Conservation (phyloP, 2,113 vertebrate species). For the Rafetus swinhoei region DNA sequence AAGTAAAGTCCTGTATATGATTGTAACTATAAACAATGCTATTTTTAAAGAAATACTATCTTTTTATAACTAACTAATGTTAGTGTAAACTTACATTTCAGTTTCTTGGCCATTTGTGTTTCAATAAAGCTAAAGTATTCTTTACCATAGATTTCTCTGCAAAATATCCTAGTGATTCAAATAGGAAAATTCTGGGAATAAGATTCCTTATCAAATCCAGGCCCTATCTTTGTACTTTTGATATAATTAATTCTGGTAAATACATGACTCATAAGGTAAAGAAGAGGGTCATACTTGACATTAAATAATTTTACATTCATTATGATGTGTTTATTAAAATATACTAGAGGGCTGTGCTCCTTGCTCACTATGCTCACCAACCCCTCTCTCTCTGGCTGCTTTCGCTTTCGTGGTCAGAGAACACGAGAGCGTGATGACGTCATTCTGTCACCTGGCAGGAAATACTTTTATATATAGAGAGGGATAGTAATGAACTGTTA, state of each 20-base stretch:
- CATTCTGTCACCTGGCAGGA: too few species aligned
- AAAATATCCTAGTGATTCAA: not conserved
- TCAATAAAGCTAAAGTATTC: not conserved
- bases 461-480: too few species aligned
- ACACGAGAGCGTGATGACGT: too few species aligned
- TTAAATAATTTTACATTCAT: not conserved
- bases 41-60: not conserved
- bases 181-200: not conserved
- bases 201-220: not conserved
- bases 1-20: not conserved
- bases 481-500: not conserved
- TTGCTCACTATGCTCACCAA: too few species aligned
- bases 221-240: not conserved
- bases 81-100: not conserved
- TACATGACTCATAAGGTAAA: not conserved
- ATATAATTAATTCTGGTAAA: not conserved
- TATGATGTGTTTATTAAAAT: too few species aligned
- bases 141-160: not conserved
- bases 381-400: too few species aligned
- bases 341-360: too few species aligned
- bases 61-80: not conserved
- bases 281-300: not conserved
- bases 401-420: too few species aligned
- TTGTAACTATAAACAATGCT: not conserved
- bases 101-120: not conserved